Conservation (phyloP, 2,113 vertebrate species). For the Gymnocephalus cernua region DNA sequence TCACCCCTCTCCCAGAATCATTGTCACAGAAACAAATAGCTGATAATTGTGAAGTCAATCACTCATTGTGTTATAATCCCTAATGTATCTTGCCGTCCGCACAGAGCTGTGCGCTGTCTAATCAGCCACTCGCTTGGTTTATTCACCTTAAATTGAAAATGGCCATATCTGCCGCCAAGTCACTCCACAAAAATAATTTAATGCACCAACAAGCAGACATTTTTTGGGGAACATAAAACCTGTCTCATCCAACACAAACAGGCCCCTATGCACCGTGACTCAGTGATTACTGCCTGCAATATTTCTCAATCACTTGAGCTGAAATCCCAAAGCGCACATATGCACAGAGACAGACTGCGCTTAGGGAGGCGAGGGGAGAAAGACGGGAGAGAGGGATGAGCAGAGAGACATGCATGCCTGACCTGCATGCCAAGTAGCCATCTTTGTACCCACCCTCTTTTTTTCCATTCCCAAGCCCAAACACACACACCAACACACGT, state of each 20-base stretch:
- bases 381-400: constrained; percentile 38
- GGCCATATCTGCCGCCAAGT: constrained; percentile 18
- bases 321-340: constrained; percentile 50
- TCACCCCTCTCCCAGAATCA: constrained; percentile 17
- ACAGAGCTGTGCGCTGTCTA: neutral
- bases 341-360: constrained; percentile 34
- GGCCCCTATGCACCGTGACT: constrained; percentile 64
- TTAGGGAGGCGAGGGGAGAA: neutral
- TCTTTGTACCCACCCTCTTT: constrained; percentile 73
- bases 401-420: constrained; percentile 55
- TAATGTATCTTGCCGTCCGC: constrained; percentile 3
- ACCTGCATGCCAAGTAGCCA: constrained; percentile 83
- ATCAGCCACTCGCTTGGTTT: constrained; percentile 22
- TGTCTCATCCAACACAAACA: constrained; percentile 52
- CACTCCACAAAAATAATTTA: constrained; percentile 49
- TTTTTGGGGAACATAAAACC: constrained; percentile 61
- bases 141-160: constrained; percentile 27
- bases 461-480: constrained; percentile 11
- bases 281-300: constrained; percentile 59
- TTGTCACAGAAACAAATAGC: constrained; percentile 40
- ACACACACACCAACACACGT: constrained; percentile 52
- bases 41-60: constrained; percentile 46
- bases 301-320: constrained; percentile 65
- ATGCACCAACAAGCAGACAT: constrained; percentile 53
- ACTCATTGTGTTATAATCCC: constrained; percentile 37